Conservation (phyloP, 2,888 invertebrate genomes). For the Marronus borbonicus region DNA sequence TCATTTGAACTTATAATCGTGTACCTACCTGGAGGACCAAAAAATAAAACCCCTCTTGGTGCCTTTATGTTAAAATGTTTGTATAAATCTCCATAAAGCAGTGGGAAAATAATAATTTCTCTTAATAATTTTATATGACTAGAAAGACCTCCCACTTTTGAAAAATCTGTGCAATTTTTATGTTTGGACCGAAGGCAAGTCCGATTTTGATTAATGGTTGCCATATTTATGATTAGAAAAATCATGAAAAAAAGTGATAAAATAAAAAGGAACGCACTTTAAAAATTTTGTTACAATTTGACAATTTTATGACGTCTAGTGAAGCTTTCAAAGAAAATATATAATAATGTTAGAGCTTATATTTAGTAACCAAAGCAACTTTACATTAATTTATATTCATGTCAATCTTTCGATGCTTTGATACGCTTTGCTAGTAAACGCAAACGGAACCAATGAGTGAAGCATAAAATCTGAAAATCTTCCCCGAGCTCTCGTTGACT, state of each 20-base stretch:
- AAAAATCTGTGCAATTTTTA: constrained; percentile 62
- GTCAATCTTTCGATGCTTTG: no score
- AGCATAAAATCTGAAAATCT: no score
- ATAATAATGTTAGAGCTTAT: constrained; percentile 18
- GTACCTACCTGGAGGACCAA: constrained; percentile 66
- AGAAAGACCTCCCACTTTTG: constrained; percentile 66
- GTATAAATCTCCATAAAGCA: constrained; percentile 66
- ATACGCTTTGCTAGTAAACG: no score
- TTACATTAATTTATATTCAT: no score
- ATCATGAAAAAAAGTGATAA: neutral
- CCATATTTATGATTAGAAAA: constrained; percentile 36
- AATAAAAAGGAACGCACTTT: constrained; percentile 29
- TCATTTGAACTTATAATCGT: neutral
- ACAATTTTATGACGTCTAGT: constrained; percentile 30
- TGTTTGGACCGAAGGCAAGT: constrained; percentile 33
- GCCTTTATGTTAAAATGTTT: constrained; percentile 67
- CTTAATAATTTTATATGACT: constrained; percentile 65
- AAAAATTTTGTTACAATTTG: constrained; percentile 29
- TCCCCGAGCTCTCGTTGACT: no score
- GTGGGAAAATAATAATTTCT: constrained; percentile 66
- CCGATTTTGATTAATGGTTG: constrained; percentile 51
- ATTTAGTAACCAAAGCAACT: no score
- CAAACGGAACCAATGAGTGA: no score
- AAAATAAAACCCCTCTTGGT: constrained; percentile 67
- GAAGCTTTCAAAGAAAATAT: neutral